These are phyloP conservation scores for Cyprinodon variegatus DNA, from an alignment of 2,113 vertebrate genomes.

Conservation along the genomic window DNA sequence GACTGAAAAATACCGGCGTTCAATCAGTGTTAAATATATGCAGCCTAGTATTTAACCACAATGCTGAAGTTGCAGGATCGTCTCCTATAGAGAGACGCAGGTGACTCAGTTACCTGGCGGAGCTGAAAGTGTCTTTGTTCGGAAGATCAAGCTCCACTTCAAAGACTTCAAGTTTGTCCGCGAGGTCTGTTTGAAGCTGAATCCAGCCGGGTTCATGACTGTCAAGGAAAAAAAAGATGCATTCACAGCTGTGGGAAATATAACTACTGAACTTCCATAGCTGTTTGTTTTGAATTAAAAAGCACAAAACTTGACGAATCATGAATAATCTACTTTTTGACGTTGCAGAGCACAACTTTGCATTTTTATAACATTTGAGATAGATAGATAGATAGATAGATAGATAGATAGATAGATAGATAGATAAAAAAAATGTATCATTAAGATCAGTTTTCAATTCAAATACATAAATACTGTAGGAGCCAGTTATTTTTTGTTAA, in stretches of 20 bases:
- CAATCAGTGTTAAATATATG: not conserved
- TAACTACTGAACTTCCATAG: too few relatives aligned
- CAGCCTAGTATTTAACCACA: not conserved
- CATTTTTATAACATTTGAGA: too few relatives aligned
- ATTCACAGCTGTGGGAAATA: constrained; percentile 11
- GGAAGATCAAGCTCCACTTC: constrained; percentile 52
- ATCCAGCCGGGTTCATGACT: constrained; percentile 24
- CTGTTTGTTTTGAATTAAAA: too few relatives aligned
- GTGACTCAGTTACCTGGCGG: constrained; percentile 41
- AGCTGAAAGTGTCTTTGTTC: constrained; percentile 56
- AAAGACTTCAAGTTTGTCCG: constrained; percentile 53
- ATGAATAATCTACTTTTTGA: too few relatives aligned
- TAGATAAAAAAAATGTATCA: too few relatives aligned
- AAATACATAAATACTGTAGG: too few relatives aligned
- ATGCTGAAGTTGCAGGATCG: not conserved
- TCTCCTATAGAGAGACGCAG: not conserved
- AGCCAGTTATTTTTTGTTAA: too few relatives aligned
- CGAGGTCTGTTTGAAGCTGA: constrained; percentile 46
- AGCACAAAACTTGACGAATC: too few relatives aligned
- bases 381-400: too few relatives aligned
- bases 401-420: too few relatives aligned
- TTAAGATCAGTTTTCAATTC: too few relatives aligned
- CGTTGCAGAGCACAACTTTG: too few relatives aligned
- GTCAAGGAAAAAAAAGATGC: not conserved
- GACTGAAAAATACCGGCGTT: not conserved